Conservation (phyloP, 2,113 vertebrate genomes). For the Thymallus thymallus region DNA sequence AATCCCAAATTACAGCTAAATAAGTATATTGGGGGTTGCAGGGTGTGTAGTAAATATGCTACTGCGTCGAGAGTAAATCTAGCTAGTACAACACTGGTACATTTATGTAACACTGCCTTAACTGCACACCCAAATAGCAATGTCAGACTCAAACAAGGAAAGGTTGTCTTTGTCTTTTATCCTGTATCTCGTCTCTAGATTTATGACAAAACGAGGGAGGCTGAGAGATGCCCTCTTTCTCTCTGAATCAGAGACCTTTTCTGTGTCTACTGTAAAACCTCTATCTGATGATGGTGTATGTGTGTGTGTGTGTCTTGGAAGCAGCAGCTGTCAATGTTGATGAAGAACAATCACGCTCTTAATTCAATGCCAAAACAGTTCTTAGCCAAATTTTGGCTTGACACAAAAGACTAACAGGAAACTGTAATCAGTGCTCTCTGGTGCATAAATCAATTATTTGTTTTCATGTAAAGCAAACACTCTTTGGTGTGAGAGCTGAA, state of each 20-base stretch:
- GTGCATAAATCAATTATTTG: background rate
- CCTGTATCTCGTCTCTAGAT: background rate
- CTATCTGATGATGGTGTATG: background rate
- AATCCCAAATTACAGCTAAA: background rate
- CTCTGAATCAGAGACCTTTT: background rate
- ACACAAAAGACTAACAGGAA: no score
- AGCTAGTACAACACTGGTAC: background rate
- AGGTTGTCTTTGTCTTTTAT: slow-evolving; percentile 7
- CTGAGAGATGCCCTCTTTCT: background rate
- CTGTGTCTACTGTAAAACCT: background rate
- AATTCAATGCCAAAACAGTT: slow-evolving; percentile 31
- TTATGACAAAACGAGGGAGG: slow-evolving; percentile 8
- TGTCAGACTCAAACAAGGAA: slow-evolving; percentile 1
- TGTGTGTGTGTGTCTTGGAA: slow-evolving; percentile 7
- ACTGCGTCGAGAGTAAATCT: background rate
- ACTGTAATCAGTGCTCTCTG: slow-evolving; percentile 4
- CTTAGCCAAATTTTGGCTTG: slow-evolving; percentile 4
- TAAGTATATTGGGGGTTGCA: background rate
- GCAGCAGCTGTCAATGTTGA: slow-evolving; percentile 42
- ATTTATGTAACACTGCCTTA: background rate
- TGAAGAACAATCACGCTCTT: slow-evolving; percentile 29
- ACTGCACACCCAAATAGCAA: background rate
- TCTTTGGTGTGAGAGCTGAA: background rate
- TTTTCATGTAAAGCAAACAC: slow-evolving; percentile 2
- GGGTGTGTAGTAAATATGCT: background rate